phyloP scores from a whole-genome alignment of 2,113 vertebrate species.

The Eublepharis macularius region DNA sequence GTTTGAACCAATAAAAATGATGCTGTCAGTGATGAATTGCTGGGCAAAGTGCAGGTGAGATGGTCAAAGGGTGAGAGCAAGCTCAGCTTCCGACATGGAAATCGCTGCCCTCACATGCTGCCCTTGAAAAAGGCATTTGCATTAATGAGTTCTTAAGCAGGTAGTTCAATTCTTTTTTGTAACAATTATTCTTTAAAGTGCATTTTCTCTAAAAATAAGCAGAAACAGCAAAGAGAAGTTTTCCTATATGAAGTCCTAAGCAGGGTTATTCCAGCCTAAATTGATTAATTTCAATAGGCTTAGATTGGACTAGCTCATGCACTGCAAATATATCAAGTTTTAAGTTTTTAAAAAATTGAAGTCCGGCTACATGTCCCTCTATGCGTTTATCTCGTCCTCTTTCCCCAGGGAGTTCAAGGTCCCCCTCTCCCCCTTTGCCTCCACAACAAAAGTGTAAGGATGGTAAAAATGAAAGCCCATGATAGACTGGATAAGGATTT shows the following conservation, averaged over 20 bases:
- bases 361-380: too few relatives aligned
- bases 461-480: too few relatives aligned
- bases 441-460: too few relatives aligned
- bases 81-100: slow-evolving; percentile 1
- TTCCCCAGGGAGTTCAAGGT: too few relatives aligned
- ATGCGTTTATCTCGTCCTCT: too few relatives aligned
- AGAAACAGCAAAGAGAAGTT: background rate
- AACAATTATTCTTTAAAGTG: background rate
- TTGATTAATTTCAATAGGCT: too few relatives aligned
- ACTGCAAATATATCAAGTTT: too few relatives aligned
- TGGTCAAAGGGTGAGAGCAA: background rate
- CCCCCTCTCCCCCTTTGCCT: too few relatives aligned
- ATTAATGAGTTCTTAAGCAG: background rate
- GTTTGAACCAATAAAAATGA: background rate
- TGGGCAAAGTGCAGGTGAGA: background rate
- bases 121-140: background rate
- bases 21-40: background rate
- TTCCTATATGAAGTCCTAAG: background rate
- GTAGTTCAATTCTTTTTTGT: background rate
- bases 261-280: too few relatives aligned
- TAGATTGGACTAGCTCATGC: too few relatives aligned
- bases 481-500: too few relatives aligned
- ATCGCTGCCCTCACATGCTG: background rate
- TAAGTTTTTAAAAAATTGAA: too few relatives aligned
- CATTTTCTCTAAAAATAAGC: background rate